phyloP scores from a whole-genome alignment of 2,888 invertebrate species.

The Chloroclystis v-ata region DNA sequence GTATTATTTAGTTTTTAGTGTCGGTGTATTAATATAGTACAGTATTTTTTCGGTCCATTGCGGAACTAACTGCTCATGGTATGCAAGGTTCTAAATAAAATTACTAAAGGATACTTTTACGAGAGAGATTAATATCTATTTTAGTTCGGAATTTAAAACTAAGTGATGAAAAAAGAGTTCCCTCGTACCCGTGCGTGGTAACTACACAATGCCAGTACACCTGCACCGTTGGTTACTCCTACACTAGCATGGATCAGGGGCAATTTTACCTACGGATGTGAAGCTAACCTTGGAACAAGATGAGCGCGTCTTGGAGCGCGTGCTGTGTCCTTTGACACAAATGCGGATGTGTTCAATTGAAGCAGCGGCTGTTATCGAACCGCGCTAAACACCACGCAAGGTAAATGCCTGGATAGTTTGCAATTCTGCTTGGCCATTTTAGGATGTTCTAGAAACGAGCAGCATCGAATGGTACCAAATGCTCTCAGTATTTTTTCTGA shows the following conservation, averaged over 20 bases:
- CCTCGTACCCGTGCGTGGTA: no score
- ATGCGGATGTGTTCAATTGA: conserved; percentile 76
- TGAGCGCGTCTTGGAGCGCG: conserved; percentile 68
- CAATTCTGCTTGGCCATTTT: conserved; percentile 7
- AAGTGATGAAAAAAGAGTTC: no score
- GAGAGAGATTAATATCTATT: no score
- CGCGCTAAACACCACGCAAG: conserved; percentile 72
- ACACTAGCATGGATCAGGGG: conserved; percentile 40
- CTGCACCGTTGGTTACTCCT: conserved; percentile 1
- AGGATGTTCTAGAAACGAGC: conserved; percentile 3
- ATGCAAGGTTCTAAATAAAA: no score
- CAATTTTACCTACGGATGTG: conserved; percentile 55
- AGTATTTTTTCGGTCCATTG: no score
- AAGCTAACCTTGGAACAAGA: conserved; percentile 65
- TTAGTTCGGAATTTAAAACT: no score
- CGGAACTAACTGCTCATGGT: no score
- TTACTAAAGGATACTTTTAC: no score
- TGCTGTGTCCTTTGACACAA: conserved; percentile 72
- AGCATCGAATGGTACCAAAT: no score
- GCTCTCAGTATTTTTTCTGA: neutral
- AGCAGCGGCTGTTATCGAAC: conserved; percentile 66
- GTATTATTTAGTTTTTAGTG: no score
- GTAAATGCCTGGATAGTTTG: conserved; percentile 37
- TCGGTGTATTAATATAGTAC: no score
- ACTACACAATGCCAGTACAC: conserved; percentile 30